Conservation (phyloP, 2,888 invertebrate species). For the Petrolisthes manimaculis region DNA sequence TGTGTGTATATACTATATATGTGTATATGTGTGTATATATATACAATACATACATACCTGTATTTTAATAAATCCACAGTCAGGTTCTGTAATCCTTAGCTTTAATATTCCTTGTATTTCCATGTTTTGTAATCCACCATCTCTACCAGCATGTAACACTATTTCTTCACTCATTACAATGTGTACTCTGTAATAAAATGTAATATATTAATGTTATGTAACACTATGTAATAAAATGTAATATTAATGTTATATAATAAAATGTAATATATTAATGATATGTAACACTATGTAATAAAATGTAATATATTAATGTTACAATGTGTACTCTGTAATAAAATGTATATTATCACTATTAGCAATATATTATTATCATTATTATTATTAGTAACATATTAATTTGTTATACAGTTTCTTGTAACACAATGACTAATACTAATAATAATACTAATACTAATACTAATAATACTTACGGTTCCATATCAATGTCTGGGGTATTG, state of each 20-base stretch:
- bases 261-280: constrained; percentile 25
- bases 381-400: too few relatives aligned
- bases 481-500: constrained; percentile 48
- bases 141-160: constrained; percentile 87
- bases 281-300: too few relatives aligned
- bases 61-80: constrained; percentile 86
- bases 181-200: constrained; percentile 79
- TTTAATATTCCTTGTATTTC: constrained; percentile 91
- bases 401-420: too few relatives aligned
- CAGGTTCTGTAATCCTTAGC: constrained; percentile 89
- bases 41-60: constrained; percentile 76
- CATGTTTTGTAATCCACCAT: constrained; percentile 94
- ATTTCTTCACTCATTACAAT: constrained; percentile 92
- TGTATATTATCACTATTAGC: too few relatives aligned
- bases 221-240: too few relatives aligned
- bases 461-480: constrained; percentile 39
- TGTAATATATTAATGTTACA: too few relatives aligned
- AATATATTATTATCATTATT: too few relatives aligned
- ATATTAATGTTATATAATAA: not conserved
- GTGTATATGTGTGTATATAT: too few relatives aligned
- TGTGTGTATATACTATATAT: too few relatives aligned
- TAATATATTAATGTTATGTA: constrained; percentile 28
- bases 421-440: too few relatives aligned
- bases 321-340: too few relatives aligned
- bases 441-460: too few relatives aligned